phyloP scores from a whole-genome alignment of 1,140 invertebrate species.

The Monochamus saltuarius region DNA sequence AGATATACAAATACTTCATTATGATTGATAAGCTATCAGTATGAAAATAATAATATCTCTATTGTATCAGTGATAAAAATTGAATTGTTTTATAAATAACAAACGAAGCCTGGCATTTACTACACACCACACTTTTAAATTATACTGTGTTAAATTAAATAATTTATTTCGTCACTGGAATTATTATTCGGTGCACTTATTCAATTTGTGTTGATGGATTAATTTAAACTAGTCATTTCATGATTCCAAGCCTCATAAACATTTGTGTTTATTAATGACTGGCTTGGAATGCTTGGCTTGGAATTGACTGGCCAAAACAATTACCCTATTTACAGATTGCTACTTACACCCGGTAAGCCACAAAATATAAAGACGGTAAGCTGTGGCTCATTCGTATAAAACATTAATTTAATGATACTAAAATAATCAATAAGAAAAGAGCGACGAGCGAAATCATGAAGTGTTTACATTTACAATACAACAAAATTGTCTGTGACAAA shows the following conservation, averaged over 20 bases:
- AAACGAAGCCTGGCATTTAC: background rate
- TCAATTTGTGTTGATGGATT: conserved; percentile 43
- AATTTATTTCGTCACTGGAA: conserved; percentile 16
- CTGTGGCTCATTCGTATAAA: background rate
- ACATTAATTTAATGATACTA: too few species aligned
- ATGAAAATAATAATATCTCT: conserved; percentile 1
- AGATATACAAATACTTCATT: conserved; percentile 4
- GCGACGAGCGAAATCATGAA: too few species aligned
- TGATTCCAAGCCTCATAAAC: background rate
- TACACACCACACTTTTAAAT: conserved; percentile 11
- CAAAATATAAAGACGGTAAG: too few species aligned
- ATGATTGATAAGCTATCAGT: conserved; percentile 13
- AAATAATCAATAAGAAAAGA: too few species aligned
- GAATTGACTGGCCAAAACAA: background rate
- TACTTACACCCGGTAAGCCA: background rate
- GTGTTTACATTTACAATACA: too few species aligned
- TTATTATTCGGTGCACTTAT: conserved; percentile 39
- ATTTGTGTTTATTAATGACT: background rate
- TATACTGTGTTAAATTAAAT: conserved; percentile 8
- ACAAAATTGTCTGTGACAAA: too few species aligned
- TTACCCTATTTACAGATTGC: too few species aligned
- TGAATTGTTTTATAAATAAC: conserved; percentile 11
- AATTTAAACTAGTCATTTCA: conserved; percentile 29
- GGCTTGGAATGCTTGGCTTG: background rate
- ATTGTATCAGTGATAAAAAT: conserved; percentile 8